A percentile compares a stretch with the other conserved stretches of the same genome.
phyloP scores from a whole-genome alignment of 2,113 vertebrate genomes.

The Tautogolabrus adspersus region DNA sequence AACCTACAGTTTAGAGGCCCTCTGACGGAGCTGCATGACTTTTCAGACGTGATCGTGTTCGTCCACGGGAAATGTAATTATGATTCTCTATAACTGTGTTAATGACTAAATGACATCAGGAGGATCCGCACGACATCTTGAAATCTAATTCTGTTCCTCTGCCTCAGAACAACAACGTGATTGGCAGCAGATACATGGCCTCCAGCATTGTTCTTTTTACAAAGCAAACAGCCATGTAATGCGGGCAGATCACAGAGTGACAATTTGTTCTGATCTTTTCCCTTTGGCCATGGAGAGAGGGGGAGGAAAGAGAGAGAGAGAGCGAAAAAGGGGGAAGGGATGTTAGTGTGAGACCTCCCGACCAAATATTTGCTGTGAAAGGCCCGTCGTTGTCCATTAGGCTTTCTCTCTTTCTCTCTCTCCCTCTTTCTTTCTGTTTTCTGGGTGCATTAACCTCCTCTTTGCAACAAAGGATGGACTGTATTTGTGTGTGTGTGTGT shows the following conservation, averaged over 20 bases:
- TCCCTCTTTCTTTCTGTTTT: slow-evolving; percentile 50
- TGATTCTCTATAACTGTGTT: background rate
- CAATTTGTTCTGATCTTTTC: slow-evolving; percentile 65
- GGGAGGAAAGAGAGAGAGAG: slow-evolving; percentile 15
- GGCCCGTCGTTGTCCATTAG: slow-evolving; percentile 63
- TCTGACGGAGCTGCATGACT: background rate
- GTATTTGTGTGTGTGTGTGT: slow-evolving; percentile 29
- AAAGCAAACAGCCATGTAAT: slow-evolving; percentile 21
- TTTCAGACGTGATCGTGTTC: background rate
- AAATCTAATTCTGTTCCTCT: background rate
- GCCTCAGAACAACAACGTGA: background rate
- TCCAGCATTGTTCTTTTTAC: slow-evolving; percentile 24
- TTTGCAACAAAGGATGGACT: slow-evolving; percentile 60
- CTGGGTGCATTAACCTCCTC: slow-evolving; percentile 69
- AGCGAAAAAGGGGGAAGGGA: slow-evolving; percentile 32
- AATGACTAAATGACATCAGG: background rate
- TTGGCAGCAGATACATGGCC: slow-evolving; percentile 14
- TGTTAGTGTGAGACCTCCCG: slow-evolving; percentile 43
- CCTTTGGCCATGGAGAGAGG: slow-evolving; percentile 28
- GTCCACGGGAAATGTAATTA: background rate
- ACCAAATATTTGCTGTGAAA: slow-evolving; percentile 71
- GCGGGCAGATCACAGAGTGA: slow-evolving; percentile 54
- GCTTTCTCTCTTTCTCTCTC: slow-evolving; percentile 38
- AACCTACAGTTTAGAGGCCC: background rate
- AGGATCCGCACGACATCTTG: background rate